These are phyloP conservation scores for Drosophila sulfurigaster DNA, from an alignment of 1,140 invertebrate species.

Conservation along the genomic window DNA sequence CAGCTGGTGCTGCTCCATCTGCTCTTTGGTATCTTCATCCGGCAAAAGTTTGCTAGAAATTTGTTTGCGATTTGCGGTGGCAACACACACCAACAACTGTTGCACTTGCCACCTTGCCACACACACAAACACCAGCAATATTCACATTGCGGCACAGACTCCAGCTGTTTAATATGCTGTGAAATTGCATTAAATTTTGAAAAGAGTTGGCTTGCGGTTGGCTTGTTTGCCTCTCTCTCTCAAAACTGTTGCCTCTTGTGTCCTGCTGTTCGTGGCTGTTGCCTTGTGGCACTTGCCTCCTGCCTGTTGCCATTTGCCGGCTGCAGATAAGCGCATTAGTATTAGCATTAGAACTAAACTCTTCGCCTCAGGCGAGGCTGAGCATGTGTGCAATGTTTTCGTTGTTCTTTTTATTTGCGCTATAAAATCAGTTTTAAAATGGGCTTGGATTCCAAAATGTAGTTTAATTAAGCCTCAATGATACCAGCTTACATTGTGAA, in stretches of 20 bases:
- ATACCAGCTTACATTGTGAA: neutral
- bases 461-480: neutral
- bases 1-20: neutral
- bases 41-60: slow-evolving; percentile 55
- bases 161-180: slow-evolving; percentile 79
- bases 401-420: neutral
- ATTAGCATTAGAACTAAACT: slow-evolving; percentile 12
- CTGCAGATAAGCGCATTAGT: slow-evolving; percentile 74
- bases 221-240: slow-evolving; percentile 7
- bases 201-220: slow-evolving; percentile 59
- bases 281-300: slow-evolving; percentile 10
- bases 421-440: slow-evolving; percentile 4
- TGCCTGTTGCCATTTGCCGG: slow-evolving; percentile 34
- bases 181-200: slow-evolving; percentile 80
- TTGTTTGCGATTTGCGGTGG: slow-evolving; percentile 54
- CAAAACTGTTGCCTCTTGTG: slow-evolving; percentile 16
- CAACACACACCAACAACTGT: slow-evolving; percentile 64
- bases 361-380: neutral
- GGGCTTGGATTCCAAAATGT: neutral
- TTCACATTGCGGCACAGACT: slow-evolving; percentile 55
- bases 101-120: slow-evolving; percentile 40
- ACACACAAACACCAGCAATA: neutral
- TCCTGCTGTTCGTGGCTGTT: slow-evolving; percentile 18
- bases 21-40: slow-evolving; percentile 40
- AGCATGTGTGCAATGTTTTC: slow-evolving; percentile 3